A percentile compares a stretch with the other conserved stretches of the same genome.
Evolutionary conservation across 2,113 vertebrate genomes (phyloP).

Genomic region (Muntiacus reevesi): DNA sequence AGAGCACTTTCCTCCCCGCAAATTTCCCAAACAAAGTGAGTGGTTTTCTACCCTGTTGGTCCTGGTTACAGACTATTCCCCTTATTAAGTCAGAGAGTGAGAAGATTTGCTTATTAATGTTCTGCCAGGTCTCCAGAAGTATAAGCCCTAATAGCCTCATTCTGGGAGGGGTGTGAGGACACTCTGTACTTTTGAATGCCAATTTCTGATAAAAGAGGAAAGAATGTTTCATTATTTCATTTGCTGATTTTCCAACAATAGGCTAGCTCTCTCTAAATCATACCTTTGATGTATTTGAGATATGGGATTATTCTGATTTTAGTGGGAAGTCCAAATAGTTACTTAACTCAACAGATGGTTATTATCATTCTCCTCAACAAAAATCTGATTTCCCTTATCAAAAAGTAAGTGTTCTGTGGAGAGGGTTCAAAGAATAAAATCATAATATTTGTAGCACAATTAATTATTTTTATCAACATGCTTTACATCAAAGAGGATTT

Average conservation of each 20-base stretch:
- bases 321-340: background rate
- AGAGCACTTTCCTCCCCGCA: background rate
- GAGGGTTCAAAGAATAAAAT: background rate
- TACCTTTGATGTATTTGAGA: constrained; percentile 24
- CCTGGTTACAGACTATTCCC: background rate
- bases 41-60: background rate
- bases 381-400: background rate
- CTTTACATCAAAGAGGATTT: constrained; percentile 35
- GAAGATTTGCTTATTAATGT: background rate
- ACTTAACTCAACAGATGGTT: constrained; percentile 23
- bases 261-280: background rate
- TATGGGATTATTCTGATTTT: background rate
- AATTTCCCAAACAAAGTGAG: background rate
- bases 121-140: background rate
- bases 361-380: background rate
- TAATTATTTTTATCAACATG: constrained; percentile 10
- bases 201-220: background rate
- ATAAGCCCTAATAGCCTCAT: background rate
- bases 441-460: background rate
- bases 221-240: constrained; percentile 18
- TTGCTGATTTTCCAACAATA: constrained; percentile 9
- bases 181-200: background rate
- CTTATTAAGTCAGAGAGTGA: background rate
- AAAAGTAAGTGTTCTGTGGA: background rate
- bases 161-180: background rate